Base-by-base conservation (phyloP, 2,797 vertebrate species). In the Lindbergichthys nudifrons region DNA sequence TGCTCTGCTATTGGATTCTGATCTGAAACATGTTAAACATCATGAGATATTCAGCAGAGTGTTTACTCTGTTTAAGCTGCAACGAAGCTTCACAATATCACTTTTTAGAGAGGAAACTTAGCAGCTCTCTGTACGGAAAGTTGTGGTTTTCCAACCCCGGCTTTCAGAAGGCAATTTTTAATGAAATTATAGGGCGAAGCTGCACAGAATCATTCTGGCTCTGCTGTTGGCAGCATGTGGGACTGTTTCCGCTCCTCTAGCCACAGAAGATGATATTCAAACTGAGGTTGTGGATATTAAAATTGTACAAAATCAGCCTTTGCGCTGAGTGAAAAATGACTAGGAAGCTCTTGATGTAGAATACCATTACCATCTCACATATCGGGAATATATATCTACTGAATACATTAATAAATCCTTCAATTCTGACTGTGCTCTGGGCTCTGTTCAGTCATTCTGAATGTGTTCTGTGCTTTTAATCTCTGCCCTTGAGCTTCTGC, bases 21-120 rank as follows among this genome's bases (percentile, higher is more conserved):
- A 65, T 42, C 62, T 47, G 26, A 60, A 46, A 57, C 26, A 14
- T 47, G 45, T 62, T 41, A 57, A 70, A 77, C 60, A 13, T 71
- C 23, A 39, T 11, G n/a, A 64, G 14, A 16, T 32, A 16, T 16
- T 11, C 45, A 13, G 57, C 23, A 48, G 32, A n/a, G 54, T 10
- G 5, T 21, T 26, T 14, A 3, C 39, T 43, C 16, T 21, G 26
- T 26, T 26, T 26, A 26, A 26, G 39, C 46, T 65, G 14, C 32
- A 36, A 36, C 8, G 2, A 9, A 36, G 32, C 32, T 32, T 32
- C 30, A 32, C 30, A 32, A 32, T 36, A 36, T 36, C 32, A 36
- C 7, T 68, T n/a, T 42, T 15, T 16, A 9, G 39, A 12, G 23
- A 47, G n/a, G 47, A 59, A 48, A 23, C 19, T 19, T 54, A 2